Base-by-base conservation (phyloP, 2,888 invertebrate species). In the Taphrorychus bicolor region DNA sequence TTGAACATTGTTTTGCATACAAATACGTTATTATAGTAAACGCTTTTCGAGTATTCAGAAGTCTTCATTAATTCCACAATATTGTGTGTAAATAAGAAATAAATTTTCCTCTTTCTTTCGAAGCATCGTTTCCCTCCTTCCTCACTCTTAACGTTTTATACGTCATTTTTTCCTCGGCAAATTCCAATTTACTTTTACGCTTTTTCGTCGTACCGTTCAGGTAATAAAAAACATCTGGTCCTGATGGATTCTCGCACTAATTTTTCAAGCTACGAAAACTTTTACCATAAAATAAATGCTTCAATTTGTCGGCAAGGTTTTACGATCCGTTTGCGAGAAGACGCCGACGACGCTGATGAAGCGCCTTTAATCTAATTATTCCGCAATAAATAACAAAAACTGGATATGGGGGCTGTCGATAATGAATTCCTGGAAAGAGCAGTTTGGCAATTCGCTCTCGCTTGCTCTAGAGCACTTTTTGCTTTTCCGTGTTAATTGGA, bases 211-310 rank as follows among this genome's bases (percentile, higher is more conserved):
- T 61, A 61, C 57, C 65, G 48, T 59, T 61, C 61, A 65, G 69
- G 69, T 66, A 66, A 69, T 69, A 69, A 69, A 69, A 69, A 69
- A 62, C 70, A 70, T 70, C 70, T 70, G 70, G 62, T 41, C 51
- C 70, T 70, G 70, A 70, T 70, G 70, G 70, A 70, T 70, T 70
- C 52, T 57, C 66, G 60, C 68, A 66, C 68, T 71, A 71, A 71
- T 69, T 69, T 69, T 71, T 69, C 66, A 56, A 51, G 62, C 69
- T 69, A 62, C 61, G 62, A 71, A 71, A 71, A 61, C 62, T 69
- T 71, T 66, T 59, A 49, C 71, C 71, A 66, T 71, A 69, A 71
- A 71, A 71, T 70, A 66, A 70, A 70, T 66, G 70, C 70, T 66
- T 59, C 69, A 71, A 71, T 69, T 71, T 71, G 68, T 66, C 67